Conservation (phyloP, 2,113 vertebrate species). For the Tupaia tana region DNA sequence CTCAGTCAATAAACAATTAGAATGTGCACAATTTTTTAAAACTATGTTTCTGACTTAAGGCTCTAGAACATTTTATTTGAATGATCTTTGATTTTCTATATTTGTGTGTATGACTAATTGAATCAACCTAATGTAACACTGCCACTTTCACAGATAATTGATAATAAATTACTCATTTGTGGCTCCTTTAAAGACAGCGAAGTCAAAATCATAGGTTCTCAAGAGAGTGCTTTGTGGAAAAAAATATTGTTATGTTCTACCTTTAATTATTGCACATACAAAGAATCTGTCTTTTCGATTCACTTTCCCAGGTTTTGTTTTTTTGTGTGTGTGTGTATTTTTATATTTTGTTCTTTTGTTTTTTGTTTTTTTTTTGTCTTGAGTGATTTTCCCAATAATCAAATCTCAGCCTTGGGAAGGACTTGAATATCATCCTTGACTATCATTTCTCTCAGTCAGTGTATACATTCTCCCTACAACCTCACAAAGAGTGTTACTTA, state of each 20-base stretch:
- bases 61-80: background rate
- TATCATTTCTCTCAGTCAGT: background rate
- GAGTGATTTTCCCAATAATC: background rate
- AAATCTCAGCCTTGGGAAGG: background rate
- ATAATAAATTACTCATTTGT: background rate
- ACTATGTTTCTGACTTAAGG: background rate
- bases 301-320: background rate
- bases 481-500: background rate
- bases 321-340: background rate
- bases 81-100: background rate
- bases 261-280: background rate
- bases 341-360: no score
- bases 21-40: background rate
- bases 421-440: background rate
- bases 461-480: background rate
- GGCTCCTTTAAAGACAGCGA: background rate
- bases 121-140: background rate
- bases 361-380: background rate
- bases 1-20: background rate
- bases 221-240: background rate
- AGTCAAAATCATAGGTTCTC: background rate
- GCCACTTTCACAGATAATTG: background rate
- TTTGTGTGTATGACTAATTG: background rate
- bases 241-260: background rate
- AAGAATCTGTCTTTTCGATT: background rate